Evolutionary conservation across 2,113 vertebrate genomes (phyloP).

Genomic region (Alosa alosa): DNA sequence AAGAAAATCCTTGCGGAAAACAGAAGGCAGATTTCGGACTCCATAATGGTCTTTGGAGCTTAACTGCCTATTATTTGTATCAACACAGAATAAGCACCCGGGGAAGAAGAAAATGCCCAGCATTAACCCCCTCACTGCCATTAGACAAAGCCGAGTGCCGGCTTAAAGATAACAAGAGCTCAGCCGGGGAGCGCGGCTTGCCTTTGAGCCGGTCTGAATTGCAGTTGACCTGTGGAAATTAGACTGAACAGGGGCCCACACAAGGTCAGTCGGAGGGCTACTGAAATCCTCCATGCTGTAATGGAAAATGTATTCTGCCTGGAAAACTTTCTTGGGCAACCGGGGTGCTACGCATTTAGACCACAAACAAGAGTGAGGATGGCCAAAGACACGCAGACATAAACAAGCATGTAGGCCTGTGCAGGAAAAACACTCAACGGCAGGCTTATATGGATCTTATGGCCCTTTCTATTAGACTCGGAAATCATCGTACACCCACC

Average conservation of each 20-base stretch:
- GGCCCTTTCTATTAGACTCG: too few relatives aligned
- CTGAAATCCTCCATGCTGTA: slow-evolving; percentile 49
- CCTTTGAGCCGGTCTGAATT: slow-evolving; percentile 15
- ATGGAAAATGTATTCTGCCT: not conserved
- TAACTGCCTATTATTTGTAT: slow-evolving; percentile 39
- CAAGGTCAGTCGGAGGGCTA: slow-evolving; percentile 44
- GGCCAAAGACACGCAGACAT: too few relatives aligned
- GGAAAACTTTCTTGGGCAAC: not conserved
- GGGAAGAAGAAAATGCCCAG: not conserved
- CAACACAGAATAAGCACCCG: slow-evolving; percentile 35
- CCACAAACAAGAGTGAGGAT: not conserved
- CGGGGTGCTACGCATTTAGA: not conserved
- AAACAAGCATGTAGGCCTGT: not conserved
- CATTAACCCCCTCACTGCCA: slow-evolving; percentile 31
- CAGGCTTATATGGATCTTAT: too few relatives aligned
- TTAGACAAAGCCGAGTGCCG: slow-evolving; percentile 18
- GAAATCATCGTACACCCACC: too few relatives aligned
- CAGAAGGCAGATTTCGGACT: slow-evolving; percentile 35
- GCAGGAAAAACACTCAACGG: too few relatives aligned
- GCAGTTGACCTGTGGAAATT: slow-evolving; percentile 23
- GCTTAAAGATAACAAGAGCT: slow-evolving; percentile 37
- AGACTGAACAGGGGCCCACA: slow-evolving; percentile 1
- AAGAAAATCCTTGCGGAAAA: not conserved
- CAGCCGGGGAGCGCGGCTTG: slow-evolving; percentile 21
- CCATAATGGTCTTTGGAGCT: slow-evolving; percentile 38